phyloP scores from a whole-genome alignment of 2,888 invertebrate genomes.

The Tetheella fluctuosa region DNA sequence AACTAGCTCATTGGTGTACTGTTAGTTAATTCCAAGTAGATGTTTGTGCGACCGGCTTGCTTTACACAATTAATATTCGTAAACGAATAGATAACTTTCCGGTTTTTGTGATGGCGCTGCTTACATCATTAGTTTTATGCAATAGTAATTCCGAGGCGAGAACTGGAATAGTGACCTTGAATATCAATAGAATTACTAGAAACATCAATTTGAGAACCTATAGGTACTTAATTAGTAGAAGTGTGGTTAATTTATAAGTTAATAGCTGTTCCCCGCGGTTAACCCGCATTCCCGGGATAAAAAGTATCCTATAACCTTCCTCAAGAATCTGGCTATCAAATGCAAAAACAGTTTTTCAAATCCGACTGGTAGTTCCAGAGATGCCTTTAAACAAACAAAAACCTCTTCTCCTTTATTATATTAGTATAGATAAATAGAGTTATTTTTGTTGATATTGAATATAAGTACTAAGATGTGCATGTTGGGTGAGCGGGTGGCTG shows the following conservation, averaged over 20 bases:
- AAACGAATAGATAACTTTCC: slow-evolving; percentile 45
- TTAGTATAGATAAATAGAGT: slow-evolving; percentile 38
- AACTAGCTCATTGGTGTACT: slow-evolving; percentile 9
- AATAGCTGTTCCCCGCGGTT: too few relatives aligned
- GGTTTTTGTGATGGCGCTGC: slow-evolving; percentile 41
- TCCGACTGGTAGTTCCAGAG: too few relatives aligned
- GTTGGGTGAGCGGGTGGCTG: slow-evolving; percentile 48
- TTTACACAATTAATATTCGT: slow-evolving; percentile 37
- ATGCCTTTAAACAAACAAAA: too few relatives aligned
- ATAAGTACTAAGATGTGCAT: slow-evolving; percentile 16
- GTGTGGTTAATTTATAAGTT: slow-evolving; percentile 33
- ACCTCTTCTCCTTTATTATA: too few relatives aligned
- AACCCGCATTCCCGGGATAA: too few relatives aligned
- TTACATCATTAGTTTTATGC: slow-evolving; percentile 26
- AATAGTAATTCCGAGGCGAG: slow-evolving; percentile 17
- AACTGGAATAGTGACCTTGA: slow-evolving; percentile 7
- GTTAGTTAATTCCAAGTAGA: slow-evolving; percentile 1
- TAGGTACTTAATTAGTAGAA: neutral
- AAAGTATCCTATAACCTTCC: too few relatives aligned
- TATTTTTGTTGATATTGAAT: slow-evolving; percentile 36
- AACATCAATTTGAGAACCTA: neutral
- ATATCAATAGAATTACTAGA: neutral
- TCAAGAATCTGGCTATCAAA: too few relatives aligned
- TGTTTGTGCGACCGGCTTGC: slow-evolving; percentile 36
- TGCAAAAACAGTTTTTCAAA: too few relatives aligned